phyloP scores from a whole-genome alignment of 2,888 invertebrate genomes.

The Diploptera punctata region DNA sequence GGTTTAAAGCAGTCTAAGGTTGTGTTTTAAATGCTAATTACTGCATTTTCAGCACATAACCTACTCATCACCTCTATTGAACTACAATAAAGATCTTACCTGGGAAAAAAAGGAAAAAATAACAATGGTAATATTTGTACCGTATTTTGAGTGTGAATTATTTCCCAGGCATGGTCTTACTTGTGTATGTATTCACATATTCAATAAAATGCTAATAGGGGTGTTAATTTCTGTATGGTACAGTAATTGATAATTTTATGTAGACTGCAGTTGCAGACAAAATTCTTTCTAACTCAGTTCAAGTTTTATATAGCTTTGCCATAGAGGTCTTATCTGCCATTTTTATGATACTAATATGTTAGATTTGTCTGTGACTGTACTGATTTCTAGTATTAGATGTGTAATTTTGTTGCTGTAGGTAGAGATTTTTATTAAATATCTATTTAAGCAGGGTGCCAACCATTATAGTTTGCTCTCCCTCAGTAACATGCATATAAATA shows the following conservation, averaged over 20 bases:
- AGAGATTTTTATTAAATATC: conserved; percentile 15
- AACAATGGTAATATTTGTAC: conserved; percentile 41
- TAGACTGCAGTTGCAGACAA: conserved; percentile 27
- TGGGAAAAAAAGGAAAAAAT: conserved; percentile 41
- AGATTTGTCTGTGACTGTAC: conserved; percentile 29
- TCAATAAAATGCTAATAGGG: conserved; percentile 9
- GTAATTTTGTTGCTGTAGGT: conserved; percentile 26
- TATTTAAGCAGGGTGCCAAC: conserved; percentile 22
- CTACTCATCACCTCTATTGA: conserved; percentile 39
- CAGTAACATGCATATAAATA: conserved; percentile 24
- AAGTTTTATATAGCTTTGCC: conserved; percentile 12
- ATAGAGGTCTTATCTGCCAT: neutral
- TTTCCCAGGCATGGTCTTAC: conserved; percentile 43
- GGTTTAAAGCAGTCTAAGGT: conserved; percentile 5
- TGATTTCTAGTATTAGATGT: conserved; percentile 22
- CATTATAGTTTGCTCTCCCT: conserved; percentile 26
- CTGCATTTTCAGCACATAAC: conserved; percentile 43
- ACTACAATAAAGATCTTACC: conserved; percentile 39
- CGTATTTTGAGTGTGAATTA: conserved; percentile 40
- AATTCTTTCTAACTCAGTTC: neutral
- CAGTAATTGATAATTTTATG: conserved; percentile 14
- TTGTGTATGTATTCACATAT: conserved; percentile 27
- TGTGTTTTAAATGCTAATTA: conserved; percentile 38
- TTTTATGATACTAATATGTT: neutral
- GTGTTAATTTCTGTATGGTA: conserved; percentile 28